These are phyloP conservation scores for Sisor rabdophorus DNA, from an alignment of 2,113 vertebrate genomes.

Conservation along the genomic window DNA sequence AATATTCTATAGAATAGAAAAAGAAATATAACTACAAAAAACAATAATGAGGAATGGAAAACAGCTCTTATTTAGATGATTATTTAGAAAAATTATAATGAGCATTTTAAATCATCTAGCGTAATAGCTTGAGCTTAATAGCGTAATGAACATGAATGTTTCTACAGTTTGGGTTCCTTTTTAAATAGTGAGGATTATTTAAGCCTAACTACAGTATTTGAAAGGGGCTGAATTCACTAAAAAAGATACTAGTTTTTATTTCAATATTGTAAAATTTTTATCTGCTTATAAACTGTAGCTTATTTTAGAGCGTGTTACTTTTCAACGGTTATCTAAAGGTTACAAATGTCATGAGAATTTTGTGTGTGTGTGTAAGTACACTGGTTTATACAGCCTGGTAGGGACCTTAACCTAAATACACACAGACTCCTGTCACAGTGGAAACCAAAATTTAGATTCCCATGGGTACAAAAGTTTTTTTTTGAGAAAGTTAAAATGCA, in stretches of 20 bases:
- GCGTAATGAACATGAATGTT: neutral
- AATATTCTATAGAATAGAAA: too few relatives aligned
- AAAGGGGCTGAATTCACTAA: neutral
- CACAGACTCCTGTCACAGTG: too few relatives aligned
- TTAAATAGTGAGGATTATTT: neutral
- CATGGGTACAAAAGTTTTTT: too few relatives aligned
- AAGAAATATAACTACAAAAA: too few relatives aligned
- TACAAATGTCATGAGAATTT: conserved; percentile 8
- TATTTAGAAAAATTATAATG: neutral
- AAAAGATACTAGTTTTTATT: neutral
- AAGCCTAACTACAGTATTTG: neutral
- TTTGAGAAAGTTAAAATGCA: too few relatives aligned
- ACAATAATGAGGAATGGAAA: neutral
- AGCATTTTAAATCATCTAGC: neutral
- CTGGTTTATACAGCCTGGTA: too few relatives aligned
- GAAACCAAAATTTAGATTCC: too few relatives aligned
- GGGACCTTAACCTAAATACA: too few relatives aligned
- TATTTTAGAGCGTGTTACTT: neutral
- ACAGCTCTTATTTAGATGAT: neutral
- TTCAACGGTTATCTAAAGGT: conserved; percentile 13
- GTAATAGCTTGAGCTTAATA: neutral
- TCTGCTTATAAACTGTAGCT: too few relatives aligned
- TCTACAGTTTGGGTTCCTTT: neutral
- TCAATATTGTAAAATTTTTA: too few relatives aligned
- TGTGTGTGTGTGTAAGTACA: neutral